These are phyloP conservation scores for Muscidifurax raptorellus DNA, from an alignment of 1,140 invertebrate genomes.

Conservation along the genomic window DNA sequence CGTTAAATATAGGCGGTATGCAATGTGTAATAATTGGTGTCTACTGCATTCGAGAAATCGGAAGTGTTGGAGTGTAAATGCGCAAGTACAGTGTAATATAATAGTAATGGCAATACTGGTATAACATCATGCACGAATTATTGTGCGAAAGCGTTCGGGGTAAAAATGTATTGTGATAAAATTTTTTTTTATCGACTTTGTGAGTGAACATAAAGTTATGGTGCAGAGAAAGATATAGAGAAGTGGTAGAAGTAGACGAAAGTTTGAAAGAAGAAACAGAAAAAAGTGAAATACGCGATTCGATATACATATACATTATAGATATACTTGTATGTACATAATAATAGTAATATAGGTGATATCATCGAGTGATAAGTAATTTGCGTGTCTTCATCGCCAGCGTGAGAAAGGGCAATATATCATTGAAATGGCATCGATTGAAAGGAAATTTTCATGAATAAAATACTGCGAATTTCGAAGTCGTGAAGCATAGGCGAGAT, in stretches of 20 bases:
- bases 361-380: neutral
- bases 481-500: neutral
- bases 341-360: neutral
- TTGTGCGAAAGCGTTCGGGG: constrained; percentile 36
- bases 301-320: neutral
- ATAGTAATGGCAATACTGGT: neutral
- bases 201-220: constrained; percentile 21
- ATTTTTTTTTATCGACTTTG: constrained; percentile 22
- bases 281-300: constrained; percentile 31
- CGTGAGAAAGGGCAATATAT: neutral
- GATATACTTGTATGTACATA: neutral
- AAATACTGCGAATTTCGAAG: neutral
- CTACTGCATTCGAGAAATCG: constrained; percentile 11
- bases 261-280: constrained; percentile 49
- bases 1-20: neutral
- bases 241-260: constrained; percentile 52
- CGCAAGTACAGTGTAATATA: neutral
- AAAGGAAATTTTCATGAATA: neutral
- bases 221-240: constrained; percentile 50
- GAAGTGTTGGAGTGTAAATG: neutral
- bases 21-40: constrained; percentile 7
- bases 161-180: neutral
- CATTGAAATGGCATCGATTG: neutral
- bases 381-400: neutral
- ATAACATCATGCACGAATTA: constrained; percentile 14